These are phyloP conservation scores for Leptopilina boulardi DNA, from an alignment of 1,140 invertebrate species.

Conservation along the genomic window DNA sequence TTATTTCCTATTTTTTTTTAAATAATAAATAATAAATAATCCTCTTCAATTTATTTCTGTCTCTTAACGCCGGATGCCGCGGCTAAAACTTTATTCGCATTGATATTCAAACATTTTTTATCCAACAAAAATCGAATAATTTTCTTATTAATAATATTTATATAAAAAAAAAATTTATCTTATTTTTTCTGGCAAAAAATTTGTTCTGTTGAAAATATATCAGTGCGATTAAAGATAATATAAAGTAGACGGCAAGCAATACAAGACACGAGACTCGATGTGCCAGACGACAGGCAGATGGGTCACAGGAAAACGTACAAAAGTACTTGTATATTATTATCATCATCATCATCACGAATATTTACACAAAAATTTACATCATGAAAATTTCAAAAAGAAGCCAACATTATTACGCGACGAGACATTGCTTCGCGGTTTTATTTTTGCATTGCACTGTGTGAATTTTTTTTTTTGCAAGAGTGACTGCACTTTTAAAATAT, in stretches of 20 bases:
- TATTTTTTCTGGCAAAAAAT: no score
- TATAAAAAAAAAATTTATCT: no score
- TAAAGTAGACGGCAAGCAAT: slow-evolving; percentile 68
- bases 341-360: slow-evolving; percentile 13
- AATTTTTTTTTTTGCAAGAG: neutral
- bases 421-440: neutral
- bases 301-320: slow-evolving; percentile 60
- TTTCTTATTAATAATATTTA: no score
- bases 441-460: slow-evolving; percentile 21
- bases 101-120: slow-evolving; percentile 41
- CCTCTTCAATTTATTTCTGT: slow-evolving; percentile 50
- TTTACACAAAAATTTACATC: slow-evolving; percentile 21
- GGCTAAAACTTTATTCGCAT: slow-evolving; percentile 58
- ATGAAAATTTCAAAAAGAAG: neutral
- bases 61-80: slow-evolving; percentile 52
- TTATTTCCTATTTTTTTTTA: slow-evolving; percentile 42
- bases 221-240: slow-evolving; percentile 57
- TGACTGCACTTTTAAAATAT: neutral
- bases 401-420: neutral
- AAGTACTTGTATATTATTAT: slow-evolving; percentile 27
- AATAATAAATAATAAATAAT: no score
- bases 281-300: slow-evolving; percentile 72
- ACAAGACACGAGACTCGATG: slow-evolving; percentile 75
- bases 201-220: no score
- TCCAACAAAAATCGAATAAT: no score